Base-by-base conservation (phyloP, 2,888 invertebrate species). In the Agriopis marginaria region DNA sequence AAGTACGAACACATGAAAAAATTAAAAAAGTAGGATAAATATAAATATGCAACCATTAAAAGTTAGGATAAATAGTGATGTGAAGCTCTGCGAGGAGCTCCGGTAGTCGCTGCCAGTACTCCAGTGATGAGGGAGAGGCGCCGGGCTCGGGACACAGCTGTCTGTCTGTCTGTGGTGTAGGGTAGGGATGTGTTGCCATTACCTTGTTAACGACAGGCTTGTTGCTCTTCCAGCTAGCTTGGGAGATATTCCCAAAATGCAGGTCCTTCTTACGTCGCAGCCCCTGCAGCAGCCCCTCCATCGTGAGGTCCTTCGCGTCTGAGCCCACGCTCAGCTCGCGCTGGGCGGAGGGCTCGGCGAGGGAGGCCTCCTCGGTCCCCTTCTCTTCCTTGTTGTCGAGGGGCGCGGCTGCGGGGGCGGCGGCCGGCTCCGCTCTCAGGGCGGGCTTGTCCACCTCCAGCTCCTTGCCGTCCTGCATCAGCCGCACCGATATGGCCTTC, bases 141-240 rank as follows among this genome's bases (percentile, higher is more conserved):
- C 32, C 32, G 32, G 4, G 3, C 17, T 23, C 32, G 32, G 32
- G 32, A 3, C 32, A 32, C 32, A 5, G 5, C 32, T 32, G 32
- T 32, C 32, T 32, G 5, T 32, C 32, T 32, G 5, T 32, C 5
- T 3, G 32, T 32, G 8, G 42, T 1, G 42, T 10, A 8, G 9
- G 7, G 42, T 44, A 44, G 1, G 42, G 42, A 8, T 0, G 11
- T 6, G 1, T 1, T 47, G n/a, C n/a, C 6, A 10, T n/a, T 47
- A 93, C 94, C 89, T 93, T 93, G n/a, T 89, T 87, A 23, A 93
- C 82, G 0, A 84, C 74, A 44, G 90, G 91, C 67, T 90, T 92
- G 67, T 87, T 89, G 0, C 85, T 78, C 72, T 90, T 93, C 94
- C 93, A 93, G 8, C 84, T 83, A 0, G 86, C 87, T 67, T 92